Conservation (phyloP, 1,140 invertebrate genomes). For the Aplysia californica region DNA sequence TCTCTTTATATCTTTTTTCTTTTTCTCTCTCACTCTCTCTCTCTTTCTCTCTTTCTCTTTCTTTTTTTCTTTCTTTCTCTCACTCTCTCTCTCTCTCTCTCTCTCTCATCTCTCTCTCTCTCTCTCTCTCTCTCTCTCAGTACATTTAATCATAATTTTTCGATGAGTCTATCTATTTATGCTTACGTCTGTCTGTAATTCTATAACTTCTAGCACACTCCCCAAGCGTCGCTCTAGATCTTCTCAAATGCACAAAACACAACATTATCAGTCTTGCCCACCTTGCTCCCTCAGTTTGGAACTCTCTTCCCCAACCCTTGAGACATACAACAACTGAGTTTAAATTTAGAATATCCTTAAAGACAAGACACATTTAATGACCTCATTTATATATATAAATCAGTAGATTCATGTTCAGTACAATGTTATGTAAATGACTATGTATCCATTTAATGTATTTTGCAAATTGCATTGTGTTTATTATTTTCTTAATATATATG, state of each 20-base stretch:
- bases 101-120: no score
- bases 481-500: background rate
- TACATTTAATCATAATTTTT: slow-evolving; percentile 13
- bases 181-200: no score
- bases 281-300: no score
- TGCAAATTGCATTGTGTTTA: background rate
- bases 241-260: background rate
- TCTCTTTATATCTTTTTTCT: background rate
- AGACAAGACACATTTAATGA: background rate
- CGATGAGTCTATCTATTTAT: background rate
- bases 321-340: background rate
- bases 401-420: no score
- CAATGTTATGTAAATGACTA: no score
- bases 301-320: no score
- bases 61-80: slow-evolving; percentile 1
- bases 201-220: no score
- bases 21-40: background rate
- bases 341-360: background rate
- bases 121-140: slow-evolving; percentile 3
- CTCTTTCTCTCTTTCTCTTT: slow-evolving; percentile 8
- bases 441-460: no score
- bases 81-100: background rate
- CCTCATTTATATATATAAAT: slow-evolving; percentile 15
- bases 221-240: background rate
- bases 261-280: slow-evolving; percentile 14